Evolutionary conservation across 2,113 vertebrate genomes (phyloP).

Genomic region (Dinomys branickii): DNA sequence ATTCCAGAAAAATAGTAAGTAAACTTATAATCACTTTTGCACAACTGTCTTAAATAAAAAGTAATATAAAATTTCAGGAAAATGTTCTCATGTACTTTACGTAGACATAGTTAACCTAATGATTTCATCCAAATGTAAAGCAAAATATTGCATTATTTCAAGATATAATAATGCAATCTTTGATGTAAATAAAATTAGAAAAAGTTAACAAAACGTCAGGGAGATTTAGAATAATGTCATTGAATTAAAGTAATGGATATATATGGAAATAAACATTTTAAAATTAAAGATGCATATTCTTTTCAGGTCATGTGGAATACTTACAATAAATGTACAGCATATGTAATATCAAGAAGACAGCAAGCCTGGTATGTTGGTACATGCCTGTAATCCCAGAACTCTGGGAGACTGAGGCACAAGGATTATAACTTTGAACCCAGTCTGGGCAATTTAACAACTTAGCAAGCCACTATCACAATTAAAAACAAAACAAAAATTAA

Average conservation of each 20-base stretch:
- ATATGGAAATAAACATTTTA: not conserved
- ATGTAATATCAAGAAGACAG: not conserved
- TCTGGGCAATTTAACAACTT: not conserved
- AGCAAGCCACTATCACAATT: not conserved
- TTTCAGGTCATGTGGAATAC: not conserved
- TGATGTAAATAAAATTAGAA: not conserved
- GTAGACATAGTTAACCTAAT: not conserved
- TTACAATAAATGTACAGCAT: not conserved
- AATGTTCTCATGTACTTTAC: not conserved
- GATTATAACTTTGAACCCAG: not conserved
- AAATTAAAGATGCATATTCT: not conserved
- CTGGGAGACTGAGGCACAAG: not conserved
- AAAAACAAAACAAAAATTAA: not conserved
- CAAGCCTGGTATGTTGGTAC: not conserved
- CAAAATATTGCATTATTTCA: not conserved
- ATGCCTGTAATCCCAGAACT: not conserved
- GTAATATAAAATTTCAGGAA: not conserved
- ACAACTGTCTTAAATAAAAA: constrained; percentile 23
- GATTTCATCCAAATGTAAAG: not conserved
- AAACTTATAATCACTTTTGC: not conserved
- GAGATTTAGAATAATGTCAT: not conserved
- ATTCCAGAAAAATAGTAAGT: not conserved
- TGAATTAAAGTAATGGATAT: not conserved
- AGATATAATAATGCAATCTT: not conserved
- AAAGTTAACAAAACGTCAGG: not conserved